A percentile compares a stretch with the other conserved stretches of the same genome.
Conservation (phyloP, 2,113 vertebrate genomes). For the Ochotona princeps region DNA sequence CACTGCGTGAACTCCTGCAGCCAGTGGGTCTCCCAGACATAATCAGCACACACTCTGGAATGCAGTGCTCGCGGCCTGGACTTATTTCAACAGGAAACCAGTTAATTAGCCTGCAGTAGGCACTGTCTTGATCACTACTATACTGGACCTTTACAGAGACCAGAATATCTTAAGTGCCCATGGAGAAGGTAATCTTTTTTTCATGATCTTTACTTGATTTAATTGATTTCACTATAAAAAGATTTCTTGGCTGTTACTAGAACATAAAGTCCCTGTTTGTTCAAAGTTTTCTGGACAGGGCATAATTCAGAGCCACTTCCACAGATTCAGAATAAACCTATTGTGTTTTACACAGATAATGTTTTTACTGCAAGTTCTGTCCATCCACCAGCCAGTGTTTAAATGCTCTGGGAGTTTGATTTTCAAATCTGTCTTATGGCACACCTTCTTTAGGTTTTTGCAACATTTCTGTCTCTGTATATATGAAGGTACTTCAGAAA, state of each 20-base stretch:
- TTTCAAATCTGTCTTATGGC: neutral
- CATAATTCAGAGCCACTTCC: neutral
- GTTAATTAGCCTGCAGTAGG: constrained; percentile 44
- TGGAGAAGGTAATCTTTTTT: constrained; percentile 4
- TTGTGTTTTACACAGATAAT: neutral
- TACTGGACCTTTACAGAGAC: constrained; percentile 13
- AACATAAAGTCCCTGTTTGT: neutral
- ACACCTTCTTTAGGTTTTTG: neutral
- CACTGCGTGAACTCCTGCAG: constrained; percentile 62
- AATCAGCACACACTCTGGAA: constrained; percentile 51
- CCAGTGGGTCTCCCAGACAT: constrained; percentile 69
- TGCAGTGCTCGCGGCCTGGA: constrained; percentile 44
- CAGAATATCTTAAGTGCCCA: neutral
- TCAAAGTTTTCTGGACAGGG: neutral
- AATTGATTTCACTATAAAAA: neutral
- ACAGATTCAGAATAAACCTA: neutral
- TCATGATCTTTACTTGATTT: constrained; percentile 1
- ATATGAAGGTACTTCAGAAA: too few species aligned
- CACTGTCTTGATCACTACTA: neutral
- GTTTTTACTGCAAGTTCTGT: neutral
- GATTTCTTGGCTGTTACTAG: neutral
- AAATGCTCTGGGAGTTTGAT: neutral
- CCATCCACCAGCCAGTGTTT: neutral
- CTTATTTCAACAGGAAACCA: constrained; percentile 81
- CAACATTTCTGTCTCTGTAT: neutral